Evolutionary conservation across 2,888 invertebrate species (phyloP), one percentile per base, ranked within the genome.

Genomic region (Clostera curtula): DNA sequence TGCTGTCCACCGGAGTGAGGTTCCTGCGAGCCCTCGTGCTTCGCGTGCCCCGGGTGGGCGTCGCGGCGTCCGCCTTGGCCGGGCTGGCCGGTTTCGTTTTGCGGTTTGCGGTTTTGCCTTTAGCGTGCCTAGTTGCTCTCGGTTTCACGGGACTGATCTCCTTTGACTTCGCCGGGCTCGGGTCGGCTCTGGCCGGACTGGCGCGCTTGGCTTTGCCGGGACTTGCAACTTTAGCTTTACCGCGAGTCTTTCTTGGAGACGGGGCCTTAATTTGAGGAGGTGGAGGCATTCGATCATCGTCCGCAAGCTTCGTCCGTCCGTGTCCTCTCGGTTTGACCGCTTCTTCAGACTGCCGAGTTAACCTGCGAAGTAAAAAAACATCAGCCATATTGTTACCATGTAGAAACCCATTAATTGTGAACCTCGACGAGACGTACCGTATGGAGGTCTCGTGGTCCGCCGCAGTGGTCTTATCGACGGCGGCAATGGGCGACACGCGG

Each of bases 401-500:
- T 19, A 15, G 16, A n/a, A n/a, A n/a, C n/a, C n/a, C n/a, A n/a
- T n/a, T n/a, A n/a, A n/a, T n/a, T n/a, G n/a, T n/a, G n/a, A n/a
- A n/a, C n/a, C n/a, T n/a, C n/a, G n/a, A n/a, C n/a, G n/a, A n/a
- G n/a, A n/a, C n/a, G n/a, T n/a, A 29, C 29, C 21, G 24, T 2
- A 11, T 3, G 9, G 13, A 19, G 1, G 21, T 21, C 3, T 27
- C 18, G 8, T 23, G 21, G 3, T 25, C 19, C 7, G 18, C 9
- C 2, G 3, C 9, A 3, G 12, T 8, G 4, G 46, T 26, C 3
- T 26, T 25, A 7, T 50, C 44, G 4, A 27, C 26, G 3, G 29
- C 22, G 1, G 54, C 54, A 17, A 76, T 75, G 17, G 82, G 79
- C 31, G 82, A 80, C 16, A 72, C 67, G 7, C 67, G 58, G 5